Percentiles rank a stretch among this genome's conserved stretches.
These are phyloP conservation scores for Tragelaphus eurycerus DNA, from an alignment of 2,797 vertebrate genomes.

Conservation along the genomic window DNA sequence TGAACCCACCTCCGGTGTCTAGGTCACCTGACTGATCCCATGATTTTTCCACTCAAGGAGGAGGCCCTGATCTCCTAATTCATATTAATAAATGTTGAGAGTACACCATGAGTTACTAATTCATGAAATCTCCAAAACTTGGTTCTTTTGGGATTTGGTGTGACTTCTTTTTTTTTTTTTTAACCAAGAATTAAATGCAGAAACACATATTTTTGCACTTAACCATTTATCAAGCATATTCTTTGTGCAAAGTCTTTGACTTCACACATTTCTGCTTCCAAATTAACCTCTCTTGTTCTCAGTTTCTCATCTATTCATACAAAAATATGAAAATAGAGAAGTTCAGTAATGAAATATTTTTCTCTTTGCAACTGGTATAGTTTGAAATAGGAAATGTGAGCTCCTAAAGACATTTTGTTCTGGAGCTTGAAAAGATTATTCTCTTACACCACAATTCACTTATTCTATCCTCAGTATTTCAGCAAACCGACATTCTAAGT, in stretches of 20 bases:
- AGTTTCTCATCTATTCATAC: not conserved
- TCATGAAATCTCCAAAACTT: not conserved
- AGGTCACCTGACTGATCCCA: not conserved
- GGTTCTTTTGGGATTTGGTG: not conserved
- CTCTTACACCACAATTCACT: not conserved
- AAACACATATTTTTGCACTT: not conserved
- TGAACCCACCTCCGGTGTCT: not conserved
- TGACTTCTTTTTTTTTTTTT: not conserved
- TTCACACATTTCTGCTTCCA: not conserved
- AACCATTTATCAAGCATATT: not conserved
- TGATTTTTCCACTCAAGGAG: not conserved
- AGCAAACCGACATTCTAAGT: not conserved
- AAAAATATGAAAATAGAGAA: not conserved
- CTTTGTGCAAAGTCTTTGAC: not conserved
- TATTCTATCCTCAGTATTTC: not conserved
- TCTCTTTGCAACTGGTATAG: not conserved
- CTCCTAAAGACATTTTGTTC: not conserved
- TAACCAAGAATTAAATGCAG: not conserved
- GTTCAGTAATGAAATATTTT: not conserved
- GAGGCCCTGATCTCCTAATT: not conserved
- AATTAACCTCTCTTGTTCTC: not conserved
- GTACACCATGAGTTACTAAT: not conserved
- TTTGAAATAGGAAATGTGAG: not conserved
- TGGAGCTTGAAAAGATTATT: not conserved
- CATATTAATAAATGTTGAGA: not conserved